A percentile compares a stretch with the other conserved stretches of the same genome.
Evolutionary conservation across 2,797 vertebrate species (phyloP).

Genomic region (Oreochromis mossambicus): DNA sequence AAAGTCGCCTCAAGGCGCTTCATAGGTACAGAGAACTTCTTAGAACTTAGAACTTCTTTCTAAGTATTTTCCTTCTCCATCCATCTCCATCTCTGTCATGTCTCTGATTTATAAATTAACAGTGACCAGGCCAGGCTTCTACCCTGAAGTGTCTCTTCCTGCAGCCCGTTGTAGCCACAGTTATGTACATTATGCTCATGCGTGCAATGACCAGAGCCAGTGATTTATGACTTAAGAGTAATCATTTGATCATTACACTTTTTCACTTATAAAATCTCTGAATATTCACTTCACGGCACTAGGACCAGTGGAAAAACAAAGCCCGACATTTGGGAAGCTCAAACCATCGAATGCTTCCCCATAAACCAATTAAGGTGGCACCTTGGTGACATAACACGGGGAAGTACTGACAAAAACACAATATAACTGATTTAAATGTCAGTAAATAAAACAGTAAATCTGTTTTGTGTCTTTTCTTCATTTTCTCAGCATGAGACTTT

Average conservation of each 20-base stretch:
- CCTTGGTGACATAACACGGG: neutral
- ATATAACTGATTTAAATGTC: neutral
- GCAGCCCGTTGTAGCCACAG: neutral
- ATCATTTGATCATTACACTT: neutral
- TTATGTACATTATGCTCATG: neutral
- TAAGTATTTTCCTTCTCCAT: too few species aligned
- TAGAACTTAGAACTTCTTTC: too few species aligned
- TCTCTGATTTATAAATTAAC: too few species aligned
- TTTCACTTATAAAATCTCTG: neutral
- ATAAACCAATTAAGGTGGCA: too few species aligned
- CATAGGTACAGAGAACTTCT: too few species aligned
- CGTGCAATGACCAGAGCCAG: fast-evolving
- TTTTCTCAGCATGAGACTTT: neutral
- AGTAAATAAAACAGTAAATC: neutral
- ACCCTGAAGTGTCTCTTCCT: neutral
- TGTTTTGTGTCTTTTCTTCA: fast-evolving
- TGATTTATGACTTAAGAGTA: fast-evolving
- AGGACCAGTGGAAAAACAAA: neutral
- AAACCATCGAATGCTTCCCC: neutral
- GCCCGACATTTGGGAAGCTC: neutral
- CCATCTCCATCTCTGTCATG: too few species aligned
- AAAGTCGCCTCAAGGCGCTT: too few species aligned
- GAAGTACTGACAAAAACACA: neutral
- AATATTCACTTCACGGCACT: neutral
- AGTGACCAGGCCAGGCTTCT: neutral